Percentiles rank a stretch among this genome's conserved stretches.
These are phyloP conservation scores for Cancer borealis DNA, from an alignment of 2,888 invertebrate species.

Conservation along the genomic window DNA sequence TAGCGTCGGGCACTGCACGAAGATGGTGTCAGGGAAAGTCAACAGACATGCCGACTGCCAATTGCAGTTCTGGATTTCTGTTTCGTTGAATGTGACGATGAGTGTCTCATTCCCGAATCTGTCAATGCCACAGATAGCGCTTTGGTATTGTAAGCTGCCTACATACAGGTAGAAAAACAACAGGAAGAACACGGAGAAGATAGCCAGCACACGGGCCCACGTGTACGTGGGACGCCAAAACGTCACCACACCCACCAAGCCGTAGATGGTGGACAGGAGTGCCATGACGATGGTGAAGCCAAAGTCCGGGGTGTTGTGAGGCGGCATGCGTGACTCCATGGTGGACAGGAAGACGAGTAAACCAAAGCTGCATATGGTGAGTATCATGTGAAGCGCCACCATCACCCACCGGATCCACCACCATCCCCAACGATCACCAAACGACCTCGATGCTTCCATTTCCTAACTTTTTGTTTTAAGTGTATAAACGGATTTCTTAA, in stretches of 20 bases:
- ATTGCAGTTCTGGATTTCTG: not conserved
- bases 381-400: not conserved
- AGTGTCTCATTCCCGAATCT: not conserved
- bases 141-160: not conserved
- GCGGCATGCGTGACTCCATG: not conserved
- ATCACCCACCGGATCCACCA: not conserved
- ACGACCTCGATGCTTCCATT: not conserved
- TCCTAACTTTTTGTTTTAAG: not conserved
- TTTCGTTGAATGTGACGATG: not conserved
- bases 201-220: not conserved
- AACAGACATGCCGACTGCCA: not conserved
- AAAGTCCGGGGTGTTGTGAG: not conserved
- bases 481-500: not conserved
- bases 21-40: not conserved
- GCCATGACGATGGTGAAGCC: not conserved
- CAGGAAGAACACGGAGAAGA: not conserved
- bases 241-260: not conserved
- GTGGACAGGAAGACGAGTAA: not conserved
- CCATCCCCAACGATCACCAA: not conserved
- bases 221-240: not conserved
- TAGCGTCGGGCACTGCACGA: not conserved
- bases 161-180: not conserved
- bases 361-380: not conserved
- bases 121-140: not conserved
- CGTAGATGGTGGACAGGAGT: not conserved